phyloP scores from a whole-genome alignment of 1,140 invertebrate species.

The Aphelinus atriplicis region DNA sequence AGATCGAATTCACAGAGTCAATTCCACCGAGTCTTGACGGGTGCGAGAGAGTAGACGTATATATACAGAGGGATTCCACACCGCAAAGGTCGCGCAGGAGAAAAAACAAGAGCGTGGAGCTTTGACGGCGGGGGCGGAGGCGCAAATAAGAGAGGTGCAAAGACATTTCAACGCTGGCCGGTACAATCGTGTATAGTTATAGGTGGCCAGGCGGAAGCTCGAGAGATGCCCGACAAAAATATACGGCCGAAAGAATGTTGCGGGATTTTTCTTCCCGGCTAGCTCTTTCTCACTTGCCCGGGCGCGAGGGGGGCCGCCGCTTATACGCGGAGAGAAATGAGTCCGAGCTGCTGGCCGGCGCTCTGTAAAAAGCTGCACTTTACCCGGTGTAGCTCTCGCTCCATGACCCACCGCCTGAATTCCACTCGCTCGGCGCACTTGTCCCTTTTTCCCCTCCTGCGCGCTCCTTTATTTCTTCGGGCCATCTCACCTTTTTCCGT shows the following conservation, averaged over 20 bases:
- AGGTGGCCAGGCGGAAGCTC: neutral
- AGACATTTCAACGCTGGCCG: conserved; percentile 11
- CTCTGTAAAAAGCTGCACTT: conserved; percentile 40
- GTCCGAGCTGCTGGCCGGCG: conserved; percentile 24
- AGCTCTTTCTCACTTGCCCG: no score
- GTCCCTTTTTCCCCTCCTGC: conserved; percentile 27
- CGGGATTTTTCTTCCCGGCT: conserved; percentile 29
- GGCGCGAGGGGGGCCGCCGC: no score
- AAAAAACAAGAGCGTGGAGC: neutral
- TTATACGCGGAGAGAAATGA: conserved; percentile 32
- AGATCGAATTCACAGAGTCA: neutral
- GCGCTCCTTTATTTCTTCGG: conserved; percentile 6
- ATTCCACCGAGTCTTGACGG: neutral
- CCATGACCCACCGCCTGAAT: conserved; percentile 14
- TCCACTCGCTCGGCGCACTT: conserved; percentile 8
- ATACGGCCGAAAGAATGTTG: conserved; percentile 25
- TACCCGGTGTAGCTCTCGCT: neutral
- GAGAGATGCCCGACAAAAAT: conserved; percentile 23
- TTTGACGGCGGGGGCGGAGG: conserved; percentile 11
- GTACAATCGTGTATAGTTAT: neutral
- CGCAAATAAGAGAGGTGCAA: conserved; percentile 30
- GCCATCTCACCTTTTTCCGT: conserved; percentile 5
- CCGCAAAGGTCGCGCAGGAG: neutral
- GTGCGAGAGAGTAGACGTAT: no score
- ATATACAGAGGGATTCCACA: no score